Evolutionary conservation across 2,797 vertebrate species (phyloP).

Genomic region (Hylomyscus alleni): DNA sequence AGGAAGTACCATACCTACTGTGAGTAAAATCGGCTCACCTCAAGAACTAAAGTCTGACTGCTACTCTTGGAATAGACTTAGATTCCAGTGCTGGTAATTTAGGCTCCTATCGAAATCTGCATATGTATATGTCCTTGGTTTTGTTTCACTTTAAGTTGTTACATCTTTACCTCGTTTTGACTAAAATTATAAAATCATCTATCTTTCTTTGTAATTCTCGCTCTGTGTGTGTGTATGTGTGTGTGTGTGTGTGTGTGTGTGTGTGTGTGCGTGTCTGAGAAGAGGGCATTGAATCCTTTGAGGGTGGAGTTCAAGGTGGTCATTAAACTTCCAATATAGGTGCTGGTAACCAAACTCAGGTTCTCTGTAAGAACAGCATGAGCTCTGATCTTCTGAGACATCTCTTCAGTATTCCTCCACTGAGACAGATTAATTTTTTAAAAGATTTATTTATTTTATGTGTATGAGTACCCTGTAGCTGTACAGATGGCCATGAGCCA

Average conservation of each 20-base stretch:
- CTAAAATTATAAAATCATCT: not conserved
- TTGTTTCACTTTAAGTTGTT: not conserved
- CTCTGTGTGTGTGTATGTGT: not conserved
- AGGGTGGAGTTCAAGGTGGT: not conserved
- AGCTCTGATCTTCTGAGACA: too few relatives aligned
- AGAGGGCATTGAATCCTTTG: not conserved
- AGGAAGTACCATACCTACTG: not conserved
- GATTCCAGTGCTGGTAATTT: not conserved
- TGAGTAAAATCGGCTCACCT: not conserved
- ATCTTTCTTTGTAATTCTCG: not conserved
- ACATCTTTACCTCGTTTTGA: not conserved
- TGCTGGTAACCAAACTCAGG: not conserved
- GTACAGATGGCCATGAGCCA: too few relatives aligned
- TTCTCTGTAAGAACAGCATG: too few relatives aligned
- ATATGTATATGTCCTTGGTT: not conserved
- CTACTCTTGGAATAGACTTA: not conserved
- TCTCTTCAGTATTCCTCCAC: not conserved
- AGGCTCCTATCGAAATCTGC: too few relatives aligned
- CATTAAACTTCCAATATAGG: not conserved
- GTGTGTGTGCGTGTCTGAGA: not conserved
- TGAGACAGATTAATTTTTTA: not conserved
- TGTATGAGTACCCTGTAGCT: too few relatives aligned
- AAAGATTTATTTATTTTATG: too few relatives aligned
- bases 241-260: not conserved
- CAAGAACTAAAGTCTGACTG: not conserved